These are phyloP conservation scores for Junonia oenone DNA, from an alignment of 2,888 invertebrate genomes.

Conservation along the genomic window DNA sequence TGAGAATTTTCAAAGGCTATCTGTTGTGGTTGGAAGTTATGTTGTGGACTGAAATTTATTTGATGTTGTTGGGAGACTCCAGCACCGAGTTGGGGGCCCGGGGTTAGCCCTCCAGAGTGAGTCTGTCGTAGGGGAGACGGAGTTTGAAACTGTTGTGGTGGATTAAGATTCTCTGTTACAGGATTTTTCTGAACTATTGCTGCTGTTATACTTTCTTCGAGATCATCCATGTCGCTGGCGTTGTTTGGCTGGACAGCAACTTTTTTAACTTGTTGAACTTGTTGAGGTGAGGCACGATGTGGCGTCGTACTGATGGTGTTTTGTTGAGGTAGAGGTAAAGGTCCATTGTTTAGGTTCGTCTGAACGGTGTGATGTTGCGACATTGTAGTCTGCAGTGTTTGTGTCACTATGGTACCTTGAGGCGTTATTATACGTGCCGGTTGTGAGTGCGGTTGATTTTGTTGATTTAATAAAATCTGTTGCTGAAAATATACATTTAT, in stretches of 20 bases:
- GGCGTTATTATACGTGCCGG: slow-evolving; percentile 60
- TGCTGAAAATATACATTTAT: slow-evolving; percentile 37
- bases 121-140: slow-evolving; percentile 49
- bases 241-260: slow-evolving; percentile 68
- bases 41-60: slow-evolving; percentile 48
- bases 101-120: slow-evolving; percentile 32
- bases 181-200: slow-evolving; percentile 68
- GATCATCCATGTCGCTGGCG: slow-evolving; percentile 72
- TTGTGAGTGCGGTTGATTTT: slow-evolving; percentile 44
- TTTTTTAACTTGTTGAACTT: slow-evolving; percentile 55
- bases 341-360: slow-evolving; percentile 52
- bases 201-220: slow-evolving; percentile 76
- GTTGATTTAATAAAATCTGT: slow-evolving; percentile 55
- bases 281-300: slow-evolving; percentile 46
- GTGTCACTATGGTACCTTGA: slow-evolving; percentile 67
- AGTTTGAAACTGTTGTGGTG: slow-evolving; percentile 52
- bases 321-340: slow-evolving; percentile 50
- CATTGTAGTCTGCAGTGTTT: slow-evolving; percentile 47
- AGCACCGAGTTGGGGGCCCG: slow-evolving; percentile 7
- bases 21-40: slow-evolving; percentile 47
- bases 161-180: slow-evolving; percentile 44
- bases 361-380: slow-evolving; percentile 46
- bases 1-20: slow-evolving; percentile 49
- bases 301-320: slow-evolving; percentile 44
- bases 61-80: slow-evolving; percentile 40